These are phyloP conservation scores for Lontra canadensis DNA, from an alignment of 2,113 vertebrate species.

Conservation along the genomic window DNA sequence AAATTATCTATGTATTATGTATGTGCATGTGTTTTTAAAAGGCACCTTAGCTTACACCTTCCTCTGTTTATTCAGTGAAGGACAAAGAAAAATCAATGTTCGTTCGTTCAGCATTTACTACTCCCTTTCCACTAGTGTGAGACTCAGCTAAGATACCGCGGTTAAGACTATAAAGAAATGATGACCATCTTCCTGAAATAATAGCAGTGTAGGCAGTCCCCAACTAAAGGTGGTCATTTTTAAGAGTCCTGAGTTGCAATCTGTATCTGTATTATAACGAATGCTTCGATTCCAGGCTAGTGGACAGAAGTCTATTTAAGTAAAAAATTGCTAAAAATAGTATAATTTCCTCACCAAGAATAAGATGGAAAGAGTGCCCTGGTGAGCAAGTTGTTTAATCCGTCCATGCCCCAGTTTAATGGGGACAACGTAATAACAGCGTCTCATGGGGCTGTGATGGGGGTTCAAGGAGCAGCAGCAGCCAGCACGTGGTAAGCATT, in stretches of 20 bases:
- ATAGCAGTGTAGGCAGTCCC: background rate
- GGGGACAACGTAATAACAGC: background rate
- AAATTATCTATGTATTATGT: background rate
- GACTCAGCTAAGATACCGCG: background rate
- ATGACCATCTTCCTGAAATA: background rate
- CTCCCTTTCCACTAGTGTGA: background rate
- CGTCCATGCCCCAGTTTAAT: background rate
- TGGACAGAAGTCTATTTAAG: background rate
- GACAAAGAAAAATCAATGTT: constrained; percentile 2
- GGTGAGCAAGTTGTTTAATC: background rate
- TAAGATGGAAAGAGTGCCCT: background rate
- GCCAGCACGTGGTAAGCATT: background rate
- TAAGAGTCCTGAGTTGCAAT: background rate
- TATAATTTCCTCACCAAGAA: background rate
- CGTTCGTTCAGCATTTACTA: background rate
- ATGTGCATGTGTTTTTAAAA: background rate
- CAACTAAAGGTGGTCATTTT: background rate
- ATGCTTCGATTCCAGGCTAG: background rate
- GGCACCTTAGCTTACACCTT: background rate
- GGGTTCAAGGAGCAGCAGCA: background rate
- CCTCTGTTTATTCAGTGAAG: background rate
- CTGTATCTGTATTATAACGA: background rate
- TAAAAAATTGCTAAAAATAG: background rate
- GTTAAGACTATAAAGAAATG: background rate
- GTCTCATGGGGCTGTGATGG: background rate